phyloP scores from a whole-genome alignment of 2,888 invertebrate species.

The Caenorhabditis doughertyi region DNA sequence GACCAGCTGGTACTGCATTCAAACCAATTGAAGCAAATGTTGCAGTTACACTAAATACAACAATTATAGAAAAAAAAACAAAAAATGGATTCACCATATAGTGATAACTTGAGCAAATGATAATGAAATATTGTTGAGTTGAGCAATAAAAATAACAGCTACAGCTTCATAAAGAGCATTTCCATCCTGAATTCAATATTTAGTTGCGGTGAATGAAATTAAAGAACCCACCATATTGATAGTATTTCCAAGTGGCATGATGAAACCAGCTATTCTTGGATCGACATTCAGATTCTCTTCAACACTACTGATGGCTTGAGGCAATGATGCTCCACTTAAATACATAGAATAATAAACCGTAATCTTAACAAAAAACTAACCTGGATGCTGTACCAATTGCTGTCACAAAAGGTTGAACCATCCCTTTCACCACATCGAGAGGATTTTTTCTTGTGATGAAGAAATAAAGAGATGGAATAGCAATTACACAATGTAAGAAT shows the following conservation, averaged over 20 bases:
- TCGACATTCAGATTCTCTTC: slow-evolving; percentile 87
- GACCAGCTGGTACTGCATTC: slow-evolving; percentile 88
- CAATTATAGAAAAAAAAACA: background rate
- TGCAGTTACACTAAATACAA: slow-evolving; percentile 89
- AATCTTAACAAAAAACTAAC: slow-evolving; percentile 67
- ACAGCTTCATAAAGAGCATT: slow-evolving; percentile 89
- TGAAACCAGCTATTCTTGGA: slow-evolving; percentile 86
- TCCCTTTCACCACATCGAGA: slow-evolving; percentile 83
- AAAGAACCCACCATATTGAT: slow-evolving; percentile 91
- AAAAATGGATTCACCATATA: slow-evolving; percentile 88
- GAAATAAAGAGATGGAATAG: slow-evolving; percentile 86
- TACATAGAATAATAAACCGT: background rate
- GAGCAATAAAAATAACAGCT: slow-evolving; percentile 91
- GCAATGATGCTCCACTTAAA: slow-evolving; percentile 86
- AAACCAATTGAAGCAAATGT: slow-evolving; percentile 97
- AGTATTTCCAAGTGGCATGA: slow-evolving; percentile 84
- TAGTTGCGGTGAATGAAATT: background rate
- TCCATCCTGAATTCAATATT: slow-evolving; percentile 60
- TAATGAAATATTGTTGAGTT: slow-evolving; percentile 90
- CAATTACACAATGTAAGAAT: slow-evolving; percentile 86
- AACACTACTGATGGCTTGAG: slow-evolving; percentile 87
- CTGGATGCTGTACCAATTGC: slow-evolving; percentile 87
- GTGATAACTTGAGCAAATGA: slow-evolving; percentile 91
- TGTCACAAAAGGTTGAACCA: slow-evolving; percentile 87
- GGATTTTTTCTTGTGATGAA: slow-evolving; percentile 84